Evolutionary conservation across 2,113 vertebrate genomes (phyloP), one percentile per base, ranked within the genome.

Genomic region (Lasiurus borealis): DNA sequence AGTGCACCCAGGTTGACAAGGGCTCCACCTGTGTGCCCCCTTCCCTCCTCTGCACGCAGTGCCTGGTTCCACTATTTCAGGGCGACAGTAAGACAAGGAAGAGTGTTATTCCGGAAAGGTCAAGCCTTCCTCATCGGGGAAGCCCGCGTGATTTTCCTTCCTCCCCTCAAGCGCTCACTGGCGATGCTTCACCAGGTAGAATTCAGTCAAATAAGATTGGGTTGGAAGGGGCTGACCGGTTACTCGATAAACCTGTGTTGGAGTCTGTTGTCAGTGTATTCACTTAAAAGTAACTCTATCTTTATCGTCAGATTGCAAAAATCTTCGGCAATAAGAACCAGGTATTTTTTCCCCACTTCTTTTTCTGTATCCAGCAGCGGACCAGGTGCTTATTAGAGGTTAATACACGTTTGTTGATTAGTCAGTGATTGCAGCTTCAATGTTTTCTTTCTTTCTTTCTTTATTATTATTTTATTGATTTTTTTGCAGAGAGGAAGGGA

Each of bases 221-320:
- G 8, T 48, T 8, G 54, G 29, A 14, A 71, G 57, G 44, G 14
- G 21, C 72, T 25, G 34, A 18, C 18, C 50, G 66, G 6, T 48
- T 52, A n/a, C 31, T 82, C 54, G n/a, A 34, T 29, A 88, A 78
- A 83, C 15, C 3, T 73, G 11, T 76, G 3, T 34, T 54, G 18
- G 73, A 31, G 50, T 89, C 69, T 46, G 8, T 25, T 66, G 89
- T 40, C 54, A 71, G 46, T 3, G 40, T 73, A 62, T 13, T 59
- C 71, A 48, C 69, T 90, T 16, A 84, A 84, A 93, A 81, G 66
- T 57, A 92, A 54, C 3, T 29, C 27, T 40, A 29, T 81, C 11
- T 88, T 94, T 93, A 89, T 62, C 27, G 83, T 4, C 15, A 85
- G 44, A 64, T 87, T 29, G 34, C 62, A 92, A 96, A 96, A 86